Evolutionary conservation across 2,797 vertebrate genomes (phyloP).

Genomic region (Sebastes miniatus): DNA sequence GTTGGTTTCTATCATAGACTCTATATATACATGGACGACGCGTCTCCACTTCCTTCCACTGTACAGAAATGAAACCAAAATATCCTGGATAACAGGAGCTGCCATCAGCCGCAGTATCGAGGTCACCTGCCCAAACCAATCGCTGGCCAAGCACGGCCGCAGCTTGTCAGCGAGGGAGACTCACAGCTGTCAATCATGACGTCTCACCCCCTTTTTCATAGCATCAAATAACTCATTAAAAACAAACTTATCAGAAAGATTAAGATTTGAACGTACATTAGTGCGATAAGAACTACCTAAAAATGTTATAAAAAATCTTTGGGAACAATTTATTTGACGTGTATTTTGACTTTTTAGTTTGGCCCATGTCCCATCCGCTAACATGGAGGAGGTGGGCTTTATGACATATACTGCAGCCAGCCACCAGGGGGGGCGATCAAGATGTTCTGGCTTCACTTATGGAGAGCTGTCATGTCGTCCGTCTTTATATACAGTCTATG

Average conservation of each 20-base stretch:
- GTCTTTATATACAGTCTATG: too few species aligned
- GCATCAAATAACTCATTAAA: background rate
- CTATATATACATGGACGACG: too few species aligned
- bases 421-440: background rate
- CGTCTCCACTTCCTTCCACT: too few species aligned
- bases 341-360: background rate
- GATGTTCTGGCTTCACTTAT: background rate
- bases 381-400: background rate
- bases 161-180: background rate
- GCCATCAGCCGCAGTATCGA: too few species aligned
- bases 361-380: background rate
- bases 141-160: background rate
- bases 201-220: background rate
- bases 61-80: too few species aligned
- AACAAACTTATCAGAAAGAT: background rate
- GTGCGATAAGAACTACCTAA: too few species aligned
- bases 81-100: too few species aligned
- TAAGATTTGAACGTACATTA: background rate
- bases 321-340: background rate
- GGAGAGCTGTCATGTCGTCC: too few species aligned
- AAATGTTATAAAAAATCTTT: too few species aligned
- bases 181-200: background rate
- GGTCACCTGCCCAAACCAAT: too few species aligned
- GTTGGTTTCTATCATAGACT: background rate
- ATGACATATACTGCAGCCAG: background rate